Evolutionary conservation across 2,888 invertebrate genomes (phyloP), one percentile per base, ranked within the genome.

Genomic region (Synanthedon formicaeformis): DNA sequence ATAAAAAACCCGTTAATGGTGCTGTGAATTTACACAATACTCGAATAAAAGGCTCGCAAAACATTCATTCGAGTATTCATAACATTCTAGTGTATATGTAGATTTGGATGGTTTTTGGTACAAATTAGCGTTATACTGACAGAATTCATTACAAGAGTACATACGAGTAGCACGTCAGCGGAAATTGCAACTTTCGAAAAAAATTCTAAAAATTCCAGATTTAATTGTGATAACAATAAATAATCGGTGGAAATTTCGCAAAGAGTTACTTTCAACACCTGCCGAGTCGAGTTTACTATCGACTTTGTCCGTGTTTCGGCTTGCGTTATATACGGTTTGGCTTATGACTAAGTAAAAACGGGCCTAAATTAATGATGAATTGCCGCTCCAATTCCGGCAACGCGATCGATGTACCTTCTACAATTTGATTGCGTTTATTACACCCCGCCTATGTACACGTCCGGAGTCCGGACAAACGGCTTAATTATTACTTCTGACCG

Each of bases 401-500:
- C 48, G 41, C 50, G 54, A 54, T 50, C 41, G 50, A 54, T 54
- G 40, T 40, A 51, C 51, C 34, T 27, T 12, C 51, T n/a, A 8
- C 14, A 13, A 40, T 51, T 51, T 40, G 40, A 13, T n/a, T 51
- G 13, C 34, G 34, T 34, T 34, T 40, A 40, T 23, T n/a, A 51
- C 41, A 51, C 16, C n/a, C 16, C 41, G 41, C 12, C 23, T 8
- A 34, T 52, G 41, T 52, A 50, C 41, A 50, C 49, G 50, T 40
- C 40, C 50, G 40, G 52, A 48, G 41, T 51, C 61, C 63, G 61
- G 64, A 34, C 34, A 34, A 34, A 34, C 10, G 6, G 34, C 10
- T 34, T 34, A 34, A 34, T 34, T 34, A 34, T 66, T 78, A 78
- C 76, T 78, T 75, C 76, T 66, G 65, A 54, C 54, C 55, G 63